Evolutionary conservation across 2,797 vertebrate species (phyloP).

Genomic region (Hozukius guyotensis): DNA sequence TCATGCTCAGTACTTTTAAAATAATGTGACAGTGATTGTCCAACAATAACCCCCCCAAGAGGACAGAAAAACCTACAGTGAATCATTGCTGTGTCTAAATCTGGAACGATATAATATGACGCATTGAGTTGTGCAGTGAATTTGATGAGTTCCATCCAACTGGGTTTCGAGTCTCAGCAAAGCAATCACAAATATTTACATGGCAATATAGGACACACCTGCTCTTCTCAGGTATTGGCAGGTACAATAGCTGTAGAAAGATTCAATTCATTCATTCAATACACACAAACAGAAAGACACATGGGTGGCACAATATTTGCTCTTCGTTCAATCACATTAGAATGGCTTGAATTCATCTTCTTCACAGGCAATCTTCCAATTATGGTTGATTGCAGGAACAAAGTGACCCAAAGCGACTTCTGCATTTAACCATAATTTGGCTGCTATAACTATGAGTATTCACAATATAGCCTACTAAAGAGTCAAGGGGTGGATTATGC

Average conservation of each 20-base stretch:
- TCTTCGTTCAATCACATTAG: background rate
- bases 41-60: background rate
- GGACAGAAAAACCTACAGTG: background rate
- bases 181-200: conserved; percentile 13
- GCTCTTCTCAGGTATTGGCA: background rate
- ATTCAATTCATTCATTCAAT: background rate
- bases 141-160: background rate
- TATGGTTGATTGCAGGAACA: background rate
- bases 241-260: background rate
- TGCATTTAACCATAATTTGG: background rate
- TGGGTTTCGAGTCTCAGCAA: too few relatives aligned
- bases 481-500: background rate
- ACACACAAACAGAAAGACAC: background rate
- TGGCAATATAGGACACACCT: background rate
- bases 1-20: background rate
- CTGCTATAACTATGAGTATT: background rate
- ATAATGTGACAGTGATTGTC: background rate
- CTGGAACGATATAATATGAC: background rate
- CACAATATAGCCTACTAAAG: background rate
- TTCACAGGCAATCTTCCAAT: background rate
- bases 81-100: background rate
- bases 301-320: background rate
- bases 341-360: background rate
- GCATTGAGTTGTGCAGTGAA: background rate
- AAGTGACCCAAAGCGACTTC: background rate